These are phyloP conservation scores for Ceramica pisi DNA, from an alignment of 2,888 invertebrate species.

Conservation along the genomic window DNA sequence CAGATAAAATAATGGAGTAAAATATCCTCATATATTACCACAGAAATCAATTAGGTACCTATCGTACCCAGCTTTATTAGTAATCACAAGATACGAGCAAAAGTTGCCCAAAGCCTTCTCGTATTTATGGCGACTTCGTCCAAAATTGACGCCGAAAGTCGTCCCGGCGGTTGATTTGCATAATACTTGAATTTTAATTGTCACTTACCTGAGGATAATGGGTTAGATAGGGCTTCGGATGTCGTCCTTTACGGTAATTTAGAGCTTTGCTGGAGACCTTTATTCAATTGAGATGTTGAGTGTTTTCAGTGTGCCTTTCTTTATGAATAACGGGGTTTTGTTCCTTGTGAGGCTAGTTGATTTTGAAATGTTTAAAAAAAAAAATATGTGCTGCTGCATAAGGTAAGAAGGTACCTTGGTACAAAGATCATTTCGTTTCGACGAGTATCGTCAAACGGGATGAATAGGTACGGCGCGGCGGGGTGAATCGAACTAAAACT, in stretches of 20 bases:
- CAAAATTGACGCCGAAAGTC: conserved; percentile 57
- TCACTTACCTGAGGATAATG: conserved; percentile 36
- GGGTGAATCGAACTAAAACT: no score
- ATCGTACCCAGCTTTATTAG: conserved; percentile 49
- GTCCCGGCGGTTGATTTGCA: conserved; percentile 54
- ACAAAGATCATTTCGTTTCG: no score
- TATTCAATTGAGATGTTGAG: conserved; percentile 15
- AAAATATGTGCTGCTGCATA: no score
- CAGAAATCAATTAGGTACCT: conserved; percentile 39
- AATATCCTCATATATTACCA: no score
- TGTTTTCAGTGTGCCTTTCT: neutral
- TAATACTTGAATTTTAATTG: conserved; percentile 65
- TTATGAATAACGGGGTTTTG: neutral
- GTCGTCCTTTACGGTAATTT: conserved; percentile 26
- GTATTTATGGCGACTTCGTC: conserved; percentile 57
- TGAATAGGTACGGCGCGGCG: no score
- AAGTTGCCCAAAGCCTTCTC: conserved; percentile 33
- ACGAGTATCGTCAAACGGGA: no score
- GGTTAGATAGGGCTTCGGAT: conserved; percentile 11
- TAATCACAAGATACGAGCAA: conserved; percentile 49
- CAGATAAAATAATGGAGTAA: no score
- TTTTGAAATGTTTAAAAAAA: no score
- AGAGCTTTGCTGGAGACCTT: conserved; percentile 10
- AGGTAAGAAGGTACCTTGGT: no score
- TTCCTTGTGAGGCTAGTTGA: no score